A percentile compares a stretch with the other conserved stretches of the same genome.
These are phyloP conservation scores for Rhagonycha lutea DNA, from an alignment of 2,888 invertebrate species.

Conservation along the genomic window DNA sequence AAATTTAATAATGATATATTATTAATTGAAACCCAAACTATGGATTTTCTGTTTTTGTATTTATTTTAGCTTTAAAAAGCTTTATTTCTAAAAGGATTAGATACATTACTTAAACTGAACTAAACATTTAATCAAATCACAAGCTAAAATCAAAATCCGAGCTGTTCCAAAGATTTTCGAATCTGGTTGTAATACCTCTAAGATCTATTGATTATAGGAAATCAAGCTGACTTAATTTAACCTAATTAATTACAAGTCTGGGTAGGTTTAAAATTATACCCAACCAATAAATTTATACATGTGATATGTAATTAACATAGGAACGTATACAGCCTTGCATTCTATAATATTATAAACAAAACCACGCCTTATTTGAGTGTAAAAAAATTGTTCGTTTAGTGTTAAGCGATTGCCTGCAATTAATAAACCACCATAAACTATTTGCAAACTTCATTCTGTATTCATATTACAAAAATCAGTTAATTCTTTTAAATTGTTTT, in stretches of 20 bases:
- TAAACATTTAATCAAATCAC: too few relatives aligned
- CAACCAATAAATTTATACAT: background rate
- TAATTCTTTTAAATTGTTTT: background rate
- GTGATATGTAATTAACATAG: background rate
- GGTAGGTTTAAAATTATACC: background rate
- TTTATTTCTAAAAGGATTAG: too few relatives aligned
- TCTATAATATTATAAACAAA: conserved; percentile 23
- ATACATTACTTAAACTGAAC: too few relatives aligned
- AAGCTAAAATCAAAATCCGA: too few relatives aligned
- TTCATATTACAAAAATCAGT: background rate
- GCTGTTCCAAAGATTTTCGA: background rate
- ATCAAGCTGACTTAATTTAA: background rate
- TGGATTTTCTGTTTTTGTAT: too few relatives aligned
- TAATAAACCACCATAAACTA: background rate
- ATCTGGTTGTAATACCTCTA: background rate
- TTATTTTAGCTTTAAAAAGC: too few relatives aligned
- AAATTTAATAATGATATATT: too few relatives aligned
- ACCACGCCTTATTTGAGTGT: conserved; percentile 3
- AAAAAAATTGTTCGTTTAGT: background rate
- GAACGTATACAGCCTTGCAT: conserved; percentile 23
- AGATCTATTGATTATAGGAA: background rate
- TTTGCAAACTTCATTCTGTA: background rate
- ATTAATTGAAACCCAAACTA: too few relatives aligned
- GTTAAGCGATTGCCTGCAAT: background rate
- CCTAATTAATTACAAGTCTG: background rate